These are phyloP conservation scores for Athrips mouffetella DNA, from an alignment of 2,888 invertebrate species.

Conservation along the genomic window DNA sequence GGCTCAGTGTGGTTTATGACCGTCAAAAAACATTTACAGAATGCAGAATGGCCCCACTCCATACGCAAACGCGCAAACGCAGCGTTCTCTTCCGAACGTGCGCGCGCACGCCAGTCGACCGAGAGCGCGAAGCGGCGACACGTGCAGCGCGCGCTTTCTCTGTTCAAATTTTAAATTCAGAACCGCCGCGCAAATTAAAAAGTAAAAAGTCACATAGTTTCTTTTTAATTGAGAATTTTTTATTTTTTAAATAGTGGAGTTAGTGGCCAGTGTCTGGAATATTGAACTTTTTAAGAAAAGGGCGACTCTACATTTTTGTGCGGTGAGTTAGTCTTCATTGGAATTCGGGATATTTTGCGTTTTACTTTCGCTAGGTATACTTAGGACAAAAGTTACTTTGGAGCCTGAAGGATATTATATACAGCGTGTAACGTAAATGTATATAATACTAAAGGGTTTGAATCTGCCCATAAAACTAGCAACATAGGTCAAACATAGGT, in stretches of 20 bases:
- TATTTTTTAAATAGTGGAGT: conserved; percentile 13
- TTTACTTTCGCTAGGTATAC: too few species aligned
- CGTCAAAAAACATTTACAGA: not conserved
- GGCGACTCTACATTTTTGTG: conserved; percentile 9
- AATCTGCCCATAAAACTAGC: too few species aligned
- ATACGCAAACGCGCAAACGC: conserved; percentile 26
- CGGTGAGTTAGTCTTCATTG: not conserved
- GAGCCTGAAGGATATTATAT: too few species aligned
- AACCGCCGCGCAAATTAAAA: conserved; percentile 25
- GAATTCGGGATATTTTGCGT: not conserved
- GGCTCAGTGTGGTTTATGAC: not conserved
- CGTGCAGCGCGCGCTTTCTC: conserved; percentile 35
- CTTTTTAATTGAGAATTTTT: conserved; percentile 9
- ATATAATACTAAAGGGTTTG: too few species aligned
- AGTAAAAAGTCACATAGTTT: conserved; percentile 18
- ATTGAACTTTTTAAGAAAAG: conserved; percentile 3
- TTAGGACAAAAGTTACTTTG: too few species aligned
- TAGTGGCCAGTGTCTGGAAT: conserved; percentile 16
- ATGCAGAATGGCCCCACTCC: conserved; percentile 22
- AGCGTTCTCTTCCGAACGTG: conserved; percentile 28
- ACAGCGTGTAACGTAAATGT: too few species aligned
- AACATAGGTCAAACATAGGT: too few species aligned
- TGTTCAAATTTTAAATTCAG: conserved; percentile 21
- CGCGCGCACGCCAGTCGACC: conserved; percentile 28
- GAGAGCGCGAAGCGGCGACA: conserved; percentile 36